Conservation (phyloP, 2,797 vertebrate species). For the Triplophysa yarkandensis region DNA sequence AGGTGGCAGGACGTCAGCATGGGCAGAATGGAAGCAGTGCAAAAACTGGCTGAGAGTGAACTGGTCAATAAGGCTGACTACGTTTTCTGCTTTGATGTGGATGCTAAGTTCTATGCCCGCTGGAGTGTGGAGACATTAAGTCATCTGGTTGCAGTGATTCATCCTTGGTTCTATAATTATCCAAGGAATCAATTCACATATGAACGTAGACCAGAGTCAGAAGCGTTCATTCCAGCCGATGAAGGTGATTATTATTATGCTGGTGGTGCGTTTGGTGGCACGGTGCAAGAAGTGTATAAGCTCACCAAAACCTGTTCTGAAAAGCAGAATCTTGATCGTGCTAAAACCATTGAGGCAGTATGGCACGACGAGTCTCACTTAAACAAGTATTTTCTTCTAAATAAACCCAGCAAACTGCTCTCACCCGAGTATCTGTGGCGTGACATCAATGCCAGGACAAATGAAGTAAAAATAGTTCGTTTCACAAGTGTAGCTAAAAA, state of each 20-base stretch:
- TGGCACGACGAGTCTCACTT: slow-evolving; percentile 84
- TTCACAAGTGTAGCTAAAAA: slow-evolving; percentile 73
- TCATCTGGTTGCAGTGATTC: slow-evolving; percentile 70
- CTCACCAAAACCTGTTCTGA: slow-evolving; percentile 68
- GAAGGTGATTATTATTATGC: slow-evolving; percentile 81
- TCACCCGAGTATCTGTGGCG: slow-evolving; percentile 82
- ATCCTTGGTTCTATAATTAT: slow-evolving; percentile 62
- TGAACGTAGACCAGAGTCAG: slow-evolving; percentile 69
- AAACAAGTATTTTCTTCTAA: slow-evolving; percentile 74
- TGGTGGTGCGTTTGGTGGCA: slow-evolving; percentile 73
- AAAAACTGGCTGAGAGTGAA: slow-evolving; percentile 59
- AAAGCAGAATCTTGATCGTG: slow-evolving; percentile 70
- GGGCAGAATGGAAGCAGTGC: slow-evolving; percentile 73
- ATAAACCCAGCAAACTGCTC: slow-evolving; percentile 78
- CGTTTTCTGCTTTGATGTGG: slow-evolving; percentile 70
- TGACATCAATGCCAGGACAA: slow-evolving; percentile 59
- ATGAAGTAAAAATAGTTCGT: slow-evolving; percentile 66
- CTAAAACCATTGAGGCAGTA: slow-evolving; percentile 68
- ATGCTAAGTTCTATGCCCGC: slow-evolving; percentile 61
- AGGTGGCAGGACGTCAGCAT: slow-evolving; percentile 78
- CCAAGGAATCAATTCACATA: slow-evolving; percentile 69
- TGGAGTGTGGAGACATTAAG: slow-evolving; percentile 77
- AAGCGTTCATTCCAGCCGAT: slow-evolving; percentile 66
- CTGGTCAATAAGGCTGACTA: slow-evolving; percentile 55
- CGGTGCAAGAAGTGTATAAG: slow-evolving; percentile 60